Evolutionary conservation across 2,888 invertebrate species (phyloP).

Genomic region (Meteorus cinctellus): DNA sequence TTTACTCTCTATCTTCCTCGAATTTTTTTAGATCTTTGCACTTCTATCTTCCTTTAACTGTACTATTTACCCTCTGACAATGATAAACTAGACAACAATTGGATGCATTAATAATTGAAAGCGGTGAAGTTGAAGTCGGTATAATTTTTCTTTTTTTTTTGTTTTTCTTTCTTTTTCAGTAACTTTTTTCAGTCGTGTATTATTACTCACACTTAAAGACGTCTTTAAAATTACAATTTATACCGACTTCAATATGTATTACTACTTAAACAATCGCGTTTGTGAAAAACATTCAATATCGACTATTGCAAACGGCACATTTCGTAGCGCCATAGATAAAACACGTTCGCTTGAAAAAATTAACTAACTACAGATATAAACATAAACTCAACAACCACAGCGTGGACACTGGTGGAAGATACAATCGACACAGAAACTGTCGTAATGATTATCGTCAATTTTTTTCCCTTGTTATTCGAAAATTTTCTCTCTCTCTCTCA

Average conservation of each 20-base stretch:
- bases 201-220: not conserved
- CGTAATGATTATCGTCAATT: not conserved
- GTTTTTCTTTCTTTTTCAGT: not conserved
- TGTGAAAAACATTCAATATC: slow-evolving; percentile 50
- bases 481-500: slow-evolving; percentile 29
- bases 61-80: slow-evolving; percentile 65
- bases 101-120: slow-evolving; percentile 52
- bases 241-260: slow-evolving; percentile 25
- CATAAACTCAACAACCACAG: slow-evolving; percentile 55
- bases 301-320: slow-evolving; percentile 47
- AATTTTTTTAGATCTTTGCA: slow-evolving; percentile 28
- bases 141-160: not conserved
- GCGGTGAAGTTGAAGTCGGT: slow-evolving; percentile 26
- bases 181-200: not conserved
- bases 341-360: slow-evolving; percentile 47
- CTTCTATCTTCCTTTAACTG: slow-evolving; percentile 44
- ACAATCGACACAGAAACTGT: slow-evolving; percentile 43
- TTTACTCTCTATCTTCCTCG: slow-evolving; percentile 39
- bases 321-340: slow-evolving; percentile 38
- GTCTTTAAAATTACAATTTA: not conserved
- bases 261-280: slow-evolving; percentile 46
- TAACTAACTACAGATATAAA: slow-evolving; percentile 54
- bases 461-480: not conserved
- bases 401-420: slow-evolving; percentile 53
- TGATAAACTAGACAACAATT: slow-evolving; percentile 64